Percentiles rank a stretch among this genome's conserved stretches.
These are phyloP conservation scores for Wasmannia auropunctata DNA, from an alignment of 1,140 invertebrate genomes.

Conservation along the genomic window DNA sequence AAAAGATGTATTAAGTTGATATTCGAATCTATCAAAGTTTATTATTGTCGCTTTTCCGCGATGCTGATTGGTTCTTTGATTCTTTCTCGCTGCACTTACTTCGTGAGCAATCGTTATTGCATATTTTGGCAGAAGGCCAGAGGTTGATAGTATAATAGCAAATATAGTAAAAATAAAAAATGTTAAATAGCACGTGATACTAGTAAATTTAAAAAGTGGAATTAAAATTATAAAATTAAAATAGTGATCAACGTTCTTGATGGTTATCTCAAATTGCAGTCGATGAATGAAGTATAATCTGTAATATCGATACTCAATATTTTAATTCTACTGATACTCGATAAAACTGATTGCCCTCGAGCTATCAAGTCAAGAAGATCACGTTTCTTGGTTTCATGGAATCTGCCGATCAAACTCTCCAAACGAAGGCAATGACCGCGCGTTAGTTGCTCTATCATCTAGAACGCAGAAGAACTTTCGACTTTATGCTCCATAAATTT, in stretches of 20 bases:
- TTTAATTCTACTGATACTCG: neutral
- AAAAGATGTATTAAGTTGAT: too few relatives aligned
- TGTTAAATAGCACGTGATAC: too few relatives aligned
- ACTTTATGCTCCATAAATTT: constrained; percentile 29
- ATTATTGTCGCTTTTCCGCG: too few relatives aligned
- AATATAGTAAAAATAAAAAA: too few relatives aligned
- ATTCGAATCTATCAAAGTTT: too few relatives aligned
- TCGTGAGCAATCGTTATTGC: too few relatives aligned
- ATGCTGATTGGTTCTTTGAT: too few relatives aligned
- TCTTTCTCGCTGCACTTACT: too few relatives aligned
- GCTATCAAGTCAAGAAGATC: neutral
- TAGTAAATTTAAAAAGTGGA: neutral
- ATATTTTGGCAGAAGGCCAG: too few relatives aligned
- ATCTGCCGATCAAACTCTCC: neutral
- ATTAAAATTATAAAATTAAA: neutral
- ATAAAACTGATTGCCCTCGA: neutral
- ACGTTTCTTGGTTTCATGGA: neutral
- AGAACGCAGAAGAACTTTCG: constrained; percentile 30
- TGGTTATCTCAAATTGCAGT: neutral
- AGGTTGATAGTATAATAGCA: too few relatives aligned
- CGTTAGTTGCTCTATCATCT: neutral
- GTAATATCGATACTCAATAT: neutral
- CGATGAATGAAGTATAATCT: neutral
- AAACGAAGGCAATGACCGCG: constrained; percentile 32
- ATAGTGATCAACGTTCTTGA: neutral